phyloP scores from a whole-genome alignment of 1,140 invertebrate genomes.

The Drosophila yakuba region DNA sequence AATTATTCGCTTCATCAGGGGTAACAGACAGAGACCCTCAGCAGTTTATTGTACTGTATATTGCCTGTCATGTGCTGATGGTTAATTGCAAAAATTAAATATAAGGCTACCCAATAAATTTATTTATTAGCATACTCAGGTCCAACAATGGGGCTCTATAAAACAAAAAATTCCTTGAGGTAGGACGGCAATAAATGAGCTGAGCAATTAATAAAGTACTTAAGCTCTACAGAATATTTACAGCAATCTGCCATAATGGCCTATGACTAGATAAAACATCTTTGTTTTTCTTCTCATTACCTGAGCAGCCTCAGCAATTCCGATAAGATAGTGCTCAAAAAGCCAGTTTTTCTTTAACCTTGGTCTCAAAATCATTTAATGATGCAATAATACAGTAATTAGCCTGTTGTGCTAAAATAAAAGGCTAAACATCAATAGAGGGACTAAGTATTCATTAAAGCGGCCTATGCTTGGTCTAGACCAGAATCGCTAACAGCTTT shows the following conservation, averaged over 20 bases:
- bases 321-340: slow-evolving; percentile 18
- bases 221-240: slow-evolving; percentile 8
- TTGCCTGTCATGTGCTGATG: slow-evolving; percentile 10
- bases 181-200: slow-evolving; percentile 10
- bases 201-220: slow-evolving; percentile 24
- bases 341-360: background rate
- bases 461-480: background rate
- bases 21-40: slow-evolving; percentile 3
- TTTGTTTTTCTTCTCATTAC: slow-evolving; percentile 18
- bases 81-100: slow-evolving; percentile 42
- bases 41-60: background rate
- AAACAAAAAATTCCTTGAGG: slow-evolving; percentile 32
- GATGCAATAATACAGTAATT: background rate
- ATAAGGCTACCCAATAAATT: slow-evolving; percentile 31
- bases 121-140: slow-evolving; percentile 54
- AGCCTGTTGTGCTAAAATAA: background rate
- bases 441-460: background rate
- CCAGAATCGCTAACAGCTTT: slow-evolving; percentile 10
- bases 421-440: no score
- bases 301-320: slow-evolving; percentile 1
- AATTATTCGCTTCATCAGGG: slow-evolving; percentile 31
- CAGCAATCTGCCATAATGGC: slow-evolving; percentile 14
- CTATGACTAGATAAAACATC: slow-evolving; percentile 10
- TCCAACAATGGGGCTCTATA: slow-evolving; percentile 17
- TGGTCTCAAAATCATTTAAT: background rate